Percentiles rank a stretch among this genome's conserved stretches.
Conservation (phyloP, 2,113 vertebrate species). For the Cyphomyrus discorhynchus region DNA sequence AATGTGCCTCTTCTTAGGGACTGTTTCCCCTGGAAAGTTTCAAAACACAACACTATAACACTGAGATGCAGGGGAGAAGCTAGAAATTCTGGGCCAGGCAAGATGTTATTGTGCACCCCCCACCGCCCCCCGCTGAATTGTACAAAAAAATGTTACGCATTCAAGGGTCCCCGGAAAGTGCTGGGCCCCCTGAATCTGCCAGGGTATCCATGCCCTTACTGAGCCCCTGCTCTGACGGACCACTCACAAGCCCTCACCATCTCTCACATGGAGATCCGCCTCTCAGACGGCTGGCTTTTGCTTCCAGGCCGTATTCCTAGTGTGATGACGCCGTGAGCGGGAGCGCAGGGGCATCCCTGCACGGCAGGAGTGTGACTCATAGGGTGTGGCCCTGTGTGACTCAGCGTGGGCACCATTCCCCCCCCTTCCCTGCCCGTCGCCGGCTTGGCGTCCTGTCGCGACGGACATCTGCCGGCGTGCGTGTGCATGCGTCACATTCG, state of each 20-base stretch:
- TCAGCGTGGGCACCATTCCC: background rate
- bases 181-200: background rate
- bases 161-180: background rate
- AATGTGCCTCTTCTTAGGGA: background rate
- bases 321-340: background rate
- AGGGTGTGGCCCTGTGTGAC: background rate
- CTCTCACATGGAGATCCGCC: background rate
- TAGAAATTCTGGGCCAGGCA: background rate
- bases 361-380: background rate
- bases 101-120: background rate
- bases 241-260: background rate
- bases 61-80: background rate
- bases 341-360: background rate
- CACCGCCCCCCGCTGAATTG: background rate
- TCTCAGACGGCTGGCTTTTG: background rate
- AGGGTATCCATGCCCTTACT: background rate
- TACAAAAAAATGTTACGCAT: background rate
- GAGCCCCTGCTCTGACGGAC: background rate
- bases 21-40: background rate
- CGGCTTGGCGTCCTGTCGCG: background rate
- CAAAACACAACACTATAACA: background rate
- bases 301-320: background rate
- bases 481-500: background rate
- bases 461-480: background rate
- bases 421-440: background rate